Conservation (phyloP, 1,140 invertebrate species). For the Acromyrmex charruanus region DNA sequence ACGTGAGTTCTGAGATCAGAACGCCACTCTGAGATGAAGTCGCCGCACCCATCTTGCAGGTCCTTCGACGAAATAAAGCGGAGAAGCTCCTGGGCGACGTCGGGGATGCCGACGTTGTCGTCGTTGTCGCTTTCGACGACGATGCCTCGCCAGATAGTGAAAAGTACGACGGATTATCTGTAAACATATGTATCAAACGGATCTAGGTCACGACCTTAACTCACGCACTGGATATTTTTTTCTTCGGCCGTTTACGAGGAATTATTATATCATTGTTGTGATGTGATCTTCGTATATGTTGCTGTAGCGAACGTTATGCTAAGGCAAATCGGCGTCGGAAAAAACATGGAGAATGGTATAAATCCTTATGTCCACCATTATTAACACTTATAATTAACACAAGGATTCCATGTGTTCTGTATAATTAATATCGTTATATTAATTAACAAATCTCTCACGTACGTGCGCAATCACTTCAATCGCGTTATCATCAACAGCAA, state of each 20-base stretch:
- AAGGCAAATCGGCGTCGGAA: not conserved
- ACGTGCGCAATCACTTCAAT: not conserved
- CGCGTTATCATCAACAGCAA: not conserved
- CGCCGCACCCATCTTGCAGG: constrained; percentile 79
- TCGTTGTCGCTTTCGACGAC: constrained; percentile 54
- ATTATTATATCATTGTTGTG: not conserved
- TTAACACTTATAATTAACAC: not conserved
- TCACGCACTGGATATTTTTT: not conserved
- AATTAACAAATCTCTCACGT: not conserved
- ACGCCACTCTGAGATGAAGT: constrained; percentile 75
- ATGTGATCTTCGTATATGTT: not conserved
- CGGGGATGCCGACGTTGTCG: constrained; percentile 47
- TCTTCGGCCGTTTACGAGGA: not conserved
- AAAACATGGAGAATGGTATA: not conserved
- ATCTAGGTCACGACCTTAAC: constrained; percentile 13
- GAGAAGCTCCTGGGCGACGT: constrained; percentile 63
- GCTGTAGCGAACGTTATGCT: not conserved
- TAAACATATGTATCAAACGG: constrained; percentile 76
- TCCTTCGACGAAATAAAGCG: constrained; percentile 80
- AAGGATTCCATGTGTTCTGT: not conserved
- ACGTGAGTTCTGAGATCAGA: constrained; percentile 75
- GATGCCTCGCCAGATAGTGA: constrained; percentile 82
- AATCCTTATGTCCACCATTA: not conserved
- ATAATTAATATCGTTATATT: not conserved
- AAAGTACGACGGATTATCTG: constrained; percentile 90